phyloP scores from a whole-genome alignment of 2,888 invertebrate species.

The Microctonus hyperodae region DNA sequence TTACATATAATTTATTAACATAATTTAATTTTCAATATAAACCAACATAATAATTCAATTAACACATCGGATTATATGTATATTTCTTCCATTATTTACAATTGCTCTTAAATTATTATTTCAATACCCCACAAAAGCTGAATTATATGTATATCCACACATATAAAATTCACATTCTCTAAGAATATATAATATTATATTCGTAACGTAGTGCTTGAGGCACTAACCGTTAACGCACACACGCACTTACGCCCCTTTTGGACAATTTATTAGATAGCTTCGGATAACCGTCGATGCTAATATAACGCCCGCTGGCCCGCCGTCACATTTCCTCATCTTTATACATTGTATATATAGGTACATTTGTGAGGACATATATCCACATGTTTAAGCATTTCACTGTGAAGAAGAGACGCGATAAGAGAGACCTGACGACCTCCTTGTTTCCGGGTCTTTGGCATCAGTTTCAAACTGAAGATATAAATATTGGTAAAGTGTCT shows the following conservation, averaged over 20 bases:
- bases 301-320: slow-evolving; percentile 45
- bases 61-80: too few species aligned
- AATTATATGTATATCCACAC: too few species aligned
- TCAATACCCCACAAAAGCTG: too few species aligned
- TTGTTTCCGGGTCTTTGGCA: slow-evolving; percentile 44
- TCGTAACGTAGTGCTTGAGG: slow-evolving; percentile 32
- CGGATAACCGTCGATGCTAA: slow-evolving; percentile 60
- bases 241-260: slow-evolving; percentile 47
- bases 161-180: too few species aligned
- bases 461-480: slow-evolving; percentile 18
- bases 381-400: not conserved
- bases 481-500: not conserved
- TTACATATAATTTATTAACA: too few species aligned
- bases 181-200: slow-evolving; percentile 2
- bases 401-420: slow-evolving; percentile 42
- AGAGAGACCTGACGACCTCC: slow-evolving; percentile 36
- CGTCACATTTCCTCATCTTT: slow-evolving; percentile 21
- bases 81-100: too few species aligned
- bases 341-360: slow-evolving; percentile 13
- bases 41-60: too few species aligned
- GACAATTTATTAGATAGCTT: slow-evolving; percentile 61
- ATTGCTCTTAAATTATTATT: slow-evolving; percentile 4
- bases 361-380: slow-evolving; percentile 1
- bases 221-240: slow-evolving; percentile 58
- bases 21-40: not conserved